A percentile compares a stretch with the other conserved stretches of the same genome.
These are phyloP conservation scores for Atta cephalotes DNA, from an alignment of 1,140 invertebrate genomes.

Conservation along the genomic window DNA sequence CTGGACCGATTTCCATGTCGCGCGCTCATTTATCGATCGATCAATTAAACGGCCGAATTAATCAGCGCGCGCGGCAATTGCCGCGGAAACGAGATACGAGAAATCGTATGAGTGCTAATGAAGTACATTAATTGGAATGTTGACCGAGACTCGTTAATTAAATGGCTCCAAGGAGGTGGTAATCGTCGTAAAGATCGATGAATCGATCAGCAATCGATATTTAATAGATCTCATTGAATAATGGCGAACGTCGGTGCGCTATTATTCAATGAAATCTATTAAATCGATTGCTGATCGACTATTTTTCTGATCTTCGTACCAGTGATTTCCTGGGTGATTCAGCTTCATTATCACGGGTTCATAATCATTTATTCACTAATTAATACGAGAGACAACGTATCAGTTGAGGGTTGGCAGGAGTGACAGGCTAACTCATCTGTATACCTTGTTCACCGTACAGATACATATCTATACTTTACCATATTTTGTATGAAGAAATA, in stretches of 20 bases:
- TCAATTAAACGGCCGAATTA: conserved; percentile 65
- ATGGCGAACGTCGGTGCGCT: conserved; percentile 9
- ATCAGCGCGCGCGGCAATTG: conserved; percentile 36
- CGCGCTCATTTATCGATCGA: conserved; percentile 66
- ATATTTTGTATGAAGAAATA: too few species aligned
- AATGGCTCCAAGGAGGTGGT: conserved; percentile 1
- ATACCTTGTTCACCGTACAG: too few species aligned
- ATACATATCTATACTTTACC: too few species aligned
- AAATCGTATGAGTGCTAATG: conserved; percentile 57
- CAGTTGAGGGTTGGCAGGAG: too few species aligned
- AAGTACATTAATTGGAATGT: conserved; percentile 71
- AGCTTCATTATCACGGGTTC: conserved; percentile 47
- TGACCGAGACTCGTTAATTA: conserved; percentile 63
- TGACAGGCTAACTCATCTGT: too few species aligned
- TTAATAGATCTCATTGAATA: conserved; percentile 69
- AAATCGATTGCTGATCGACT: conserved; percentile 49
- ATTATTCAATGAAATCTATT: conserved; percentile 66
- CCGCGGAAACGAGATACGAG: background rate
- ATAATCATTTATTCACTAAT: conserved; percentile 66
- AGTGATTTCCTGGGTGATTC: conserved; percentile 1
- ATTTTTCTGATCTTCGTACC: background rate
- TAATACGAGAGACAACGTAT: conserved; percentile 9
- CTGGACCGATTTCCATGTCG: conserved; percentile 23
- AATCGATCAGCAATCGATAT: conserved; percentile 40
- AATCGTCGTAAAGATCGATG: conserved; percentile 31